Percentiles rank a stretch among this genome's conserved stretches.
These are phyloP conservation scores for Dendronephthya gigantea DNA, from an alignment of 64 coral and sea anemone species.

Conservation along the genomic window DNA sequence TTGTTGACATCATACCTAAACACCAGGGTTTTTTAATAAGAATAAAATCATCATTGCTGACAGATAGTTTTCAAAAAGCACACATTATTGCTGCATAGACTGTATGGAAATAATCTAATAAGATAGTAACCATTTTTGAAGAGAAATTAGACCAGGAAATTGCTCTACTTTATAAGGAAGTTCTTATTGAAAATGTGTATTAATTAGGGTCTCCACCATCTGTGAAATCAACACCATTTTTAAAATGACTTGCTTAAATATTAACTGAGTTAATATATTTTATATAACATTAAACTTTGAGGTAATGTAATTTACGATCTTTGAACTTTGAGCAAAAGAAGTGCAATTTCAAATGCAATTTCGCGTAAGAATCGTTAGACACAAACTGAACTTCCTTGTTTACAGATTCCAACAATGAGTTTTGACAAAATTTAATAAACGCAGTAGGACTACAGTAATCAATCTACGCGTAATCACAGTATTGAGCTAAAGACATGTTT, in stretches of 20 bases:
- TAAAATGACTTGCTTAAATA: not conserved
- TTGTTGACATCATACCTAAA: constrained; percentile 78
- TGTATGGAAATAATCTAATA: too few species aligned
- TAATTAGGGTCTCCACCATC: not conserved
- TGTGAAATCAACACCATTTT: not conserved
- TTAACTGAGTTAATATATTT: not conserved
- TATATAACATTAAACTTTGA: not conserved
- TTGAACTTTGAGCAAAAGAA: not conserved
- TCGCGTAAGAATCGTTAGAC: too few species aligned
- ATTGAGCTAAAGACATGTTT: too few species aligned
- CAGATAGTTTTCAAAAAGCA: too few species aligned
- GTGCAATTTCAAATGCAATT: not conserved
- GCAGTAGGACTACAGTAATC: not conserved
- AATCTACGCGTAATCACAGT: too few species aligned
- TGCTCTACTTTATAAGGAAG: too few species aligned
- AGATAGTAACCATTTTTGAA: too few species aligned
- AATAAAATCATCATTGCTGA: too few species aligned
- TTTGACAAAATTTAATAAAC: not conserved
- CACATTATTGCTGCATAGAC: too few species aligned
- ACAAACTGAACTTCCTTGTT: not conserved
- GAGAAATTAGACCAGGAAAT: too few species aligned
- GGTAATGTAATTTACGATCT: not conserved
- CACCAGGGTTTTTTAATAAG: too few species aligned
- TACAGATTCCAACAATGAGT: not conserved
- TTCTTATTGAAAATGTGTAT: not conserved